Evolutionary conservation across 2,888 invertebrate species (phyloP).

Genomic region (Acleris literana): DNA sequence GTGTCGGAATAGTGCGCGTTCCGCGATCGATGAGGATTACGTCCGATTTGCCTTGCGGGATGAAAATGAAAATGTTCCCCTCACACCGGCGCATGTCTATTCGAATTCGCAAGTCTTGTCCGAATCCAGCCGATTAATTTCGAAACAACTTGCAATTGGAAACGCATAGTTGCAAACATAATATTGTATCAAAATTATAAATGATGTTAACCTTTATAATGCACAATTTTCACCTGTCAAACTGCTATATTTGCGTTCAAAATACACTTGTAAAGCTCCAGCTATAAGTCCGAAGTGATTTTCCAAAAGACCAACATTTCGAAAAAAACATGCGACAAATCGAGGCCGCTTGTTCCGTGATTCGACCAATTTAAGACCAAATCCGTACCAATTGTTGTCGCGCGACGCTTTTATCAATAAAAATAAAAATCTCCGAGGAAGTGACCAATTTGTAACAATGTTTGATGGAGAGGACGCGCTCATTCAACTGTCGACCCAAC

Average conservation of each 20-base stretch:
- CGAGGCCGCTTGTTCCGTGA: conserved; percentile 44
- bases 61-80: conserved; percentile 16
- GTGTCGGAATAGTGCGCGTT: conserved; percentile 41
- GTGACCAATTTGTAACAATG: conserved; percentile 71
- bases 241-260: too few relatives aligned
- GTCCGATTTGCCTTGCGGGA: conserved; percentile 14
- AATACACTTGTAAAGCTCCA: background rate
- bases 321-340: conserved; percentile 22
- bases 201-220: too few relatives aligned
- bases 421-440: conserved; percentile 80
- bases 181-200: background rate
- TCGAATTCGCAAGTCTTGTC: background rate
- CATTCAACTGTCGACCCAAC: conserved; percentile 14
- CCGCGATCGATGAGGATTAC: conserved; percentile 33
- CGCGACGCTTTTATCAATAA: conserved; percentile 77
- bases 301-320: conserved; percentile 22
- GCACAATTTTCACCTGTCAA: too few relatives aligned
- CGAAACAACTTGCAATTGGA: background rate
- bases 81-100: conserved; percentile 1
- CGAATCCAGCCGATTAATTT: background rate
- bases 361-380: conserved; percentile 72
- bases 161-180: background rate
- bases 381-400: conserved; percentile 76
- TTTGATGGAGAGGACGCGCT: conserved; percentile 44
- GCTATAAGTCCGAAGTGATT: conserved; percentile 3